Conservation (phyloP, 2,888 invertebrate genomes). For the Drosophila anceps region DNA sequence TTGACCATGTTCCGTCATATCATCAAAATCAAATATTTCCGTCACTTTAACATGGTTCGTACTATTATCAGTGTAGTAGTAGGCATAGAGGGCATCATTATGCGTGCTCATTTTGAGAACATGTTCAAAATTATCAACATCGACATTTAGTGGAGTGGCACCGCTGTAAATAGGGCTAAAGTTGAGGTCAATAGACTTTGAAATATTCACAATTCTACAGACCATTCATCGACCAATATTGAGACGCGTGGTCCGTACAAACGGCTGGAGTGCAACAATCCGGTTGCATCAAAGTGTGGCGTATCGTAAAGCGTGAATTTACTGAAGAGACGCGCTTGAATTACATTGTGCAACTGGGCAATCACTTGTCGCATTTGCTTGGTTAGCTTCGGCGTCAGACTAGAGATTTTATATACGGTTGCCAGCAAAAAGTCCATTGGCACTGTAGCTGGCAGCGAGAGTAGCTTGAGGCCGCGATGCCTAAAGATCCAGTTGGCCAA, state of each 20-base stretch:
- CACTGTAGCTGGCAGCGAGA: slow-evolving; percentile 94
- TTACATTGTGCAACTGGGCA: slow-evolving; percentile 86
- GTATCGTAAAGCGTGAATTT: slow-evolving; percentile 84
- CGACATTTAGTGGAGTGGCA: slow-evolving; percentile 83
- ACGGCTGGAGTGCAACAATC: slow-evolving; percentile 82
- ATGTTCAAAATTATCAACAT: slow-evolving; percentile 89
- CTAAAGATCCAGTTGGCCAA: slow-evolving; percentile 96
- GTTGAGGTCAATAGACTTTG: not conserved
- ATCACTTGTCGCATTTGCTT: slow-evolving; percentile 86
- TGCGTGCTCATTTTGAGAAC: slow-evolving; percentile 92
- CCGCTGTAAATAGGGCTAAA: slow-evolving; percentile 66
- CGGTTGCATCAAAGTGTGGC: slow-evolving; percentile 84
- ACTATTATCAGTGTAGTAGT: slow-evolving; percentile 93
- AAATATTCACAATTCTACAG: slow-evolving; percentile 32
- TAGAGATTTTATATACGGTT: slow-evolving; percentile 87
- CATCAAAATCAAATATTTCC: slow-evolving; percentile 91
- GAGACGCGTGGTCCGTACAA: slow-evolving; percentile 83
- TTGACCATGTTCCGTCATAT: slow-evolving; percentile 91
- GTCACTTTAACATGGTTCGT: slow-evolving; percentile 95
- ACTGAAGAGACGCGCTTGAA: slow-evolving; percentile 81
- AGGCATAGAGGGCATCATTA: slow-evolving; percentile 94
- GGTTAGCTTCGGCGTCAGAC: slow-evolving; percentile 83
- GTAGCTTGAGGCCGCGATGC: slow-evolving; percentile 91
- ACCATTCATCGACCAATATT: slow-evolving; percentile 84
- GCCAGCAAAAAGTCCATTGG: slow-evolving; percentile 95